These are phyloP conservation scores for Martes flavigula DNA, from an alignment of 2,797 vertebrate genomes.

Conservation along the genomic window DNA sequence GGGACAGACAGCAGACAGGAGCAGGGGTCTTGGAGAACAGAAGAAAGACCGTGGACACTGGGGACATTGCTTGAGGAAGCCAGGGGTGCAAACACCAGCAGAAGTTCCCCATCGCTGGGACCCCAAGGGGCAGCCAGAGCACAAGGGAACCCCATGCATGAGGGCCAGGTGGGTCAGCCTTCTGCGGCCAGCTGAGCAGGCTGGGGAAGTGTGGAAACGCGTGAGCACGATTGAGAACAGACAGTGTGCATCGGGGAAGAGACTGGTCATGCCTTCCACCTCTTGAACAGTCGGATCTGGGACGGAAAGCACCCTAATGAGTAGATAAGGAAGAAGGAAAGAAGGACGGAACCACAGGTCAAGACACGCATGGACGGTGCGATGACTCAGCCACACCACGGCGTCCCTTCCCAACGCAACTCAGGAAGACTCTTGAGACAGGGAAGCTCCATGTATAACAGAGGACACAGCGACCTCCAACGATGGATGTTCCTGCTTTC, in stretches of 20 bases:
- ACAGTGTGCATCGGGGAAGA: too few species aligned
- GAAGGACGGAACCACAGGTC: too few species aligned
- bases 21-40: too few species aligned
- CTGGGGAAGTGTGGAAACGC: background rate
- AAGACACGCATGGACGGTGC: background rate
- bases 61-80: background rate
- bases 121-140: too few species aligned
- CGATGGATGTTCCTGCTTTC: fast-evolving
- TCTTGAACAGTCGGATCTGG: background rate
- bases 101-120: background rate
- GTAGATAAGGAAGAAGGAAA: background rate
- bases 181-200: background rate
- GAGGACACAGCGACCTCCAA: fast-evolving
- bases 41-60: background rate
- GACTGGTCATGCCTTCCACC: fast-evolving
- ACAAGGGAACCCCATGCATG: fast-evolving
- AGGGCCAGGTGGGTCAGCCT: fast-evolving
- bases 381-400: fast-evolving
- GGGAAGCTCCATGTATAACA: fast-evolving
- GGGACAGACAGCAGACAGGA: background rate
- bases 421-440: fast-evolving
- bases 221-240: background rate
- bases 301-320: background rate
- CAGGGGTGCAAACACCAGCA: fast-evolving
- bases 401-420: too few species aligned